Conservation (phyloP, 2,797 vertebrate species). For the Darevskia nairensis region DNA sequence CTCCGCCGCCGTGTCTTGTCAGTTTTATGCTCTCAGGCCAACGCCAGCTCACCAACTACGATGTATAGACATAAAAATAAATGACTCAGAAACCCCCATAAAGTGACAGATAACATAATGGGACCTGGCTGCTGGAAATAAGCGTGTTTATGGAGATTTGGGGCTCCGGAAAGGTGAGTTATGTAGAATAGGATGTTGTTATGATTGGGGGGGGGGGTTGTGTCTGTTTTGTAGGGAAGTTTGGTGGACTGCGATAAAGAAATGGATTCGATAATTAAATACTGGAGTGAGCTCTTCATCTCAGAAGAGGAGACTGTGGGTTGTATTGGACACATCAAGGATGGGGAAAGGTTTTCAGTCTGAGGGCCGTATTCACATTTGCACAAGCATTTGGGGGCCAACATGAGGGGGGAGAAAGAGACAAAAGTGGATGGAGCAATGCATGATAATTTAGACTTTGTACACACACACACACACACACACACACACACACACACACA, state of each 20-base stretch:
- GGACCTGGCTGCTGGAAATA: slow-evolving; percentile 67
- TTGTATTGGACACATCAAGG: too few species aligned
- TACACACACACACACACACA: too few species aligned
- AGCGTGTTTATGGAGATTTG: slow-evolving; percentile 70
- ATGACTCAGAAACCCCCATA: slow-evolving; percentile 72
- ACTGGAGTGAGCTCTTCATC: neutral
- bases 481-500: too few species aligned
- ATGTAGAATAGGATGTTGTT: accelerated
- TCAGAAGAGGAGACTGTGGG: neutral
- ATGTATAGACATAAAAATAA: slow-evolving; percentile 76
- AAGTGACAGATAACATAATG: slow-evolving; percentile 66
- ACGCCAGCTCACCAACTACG: slow-evolving; percentile 57
- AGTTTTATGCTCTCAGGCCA: slow-evolving; percentile 75
- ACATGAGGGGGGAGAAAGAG: too few species aligned
- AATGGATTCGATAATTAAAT: neutral
- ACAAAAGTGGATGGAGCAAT: too few species aligned
- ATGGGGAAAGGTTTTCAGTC: too few species aligned
- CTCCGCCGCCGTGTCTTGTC: slow-evolving; percentile 76
- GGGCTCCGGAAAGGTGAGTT: slow-evolving; percentile 57
- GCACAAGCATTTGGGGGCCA: too few species aligned
- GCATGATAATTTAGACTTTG: too few species aligned
- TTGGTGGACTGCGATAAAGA: neutral
- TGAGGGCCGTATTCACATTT: too few species aligned
- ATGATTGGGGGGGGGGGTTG: accelerated
- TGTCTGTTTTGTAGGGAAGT: neutral